Percentiles rank a stretch among this genome's conserved stretches.
phyloP scores from a whole-genome alignment of 1,140 invertebrate genomes.

The Gryllus bimaculatus region DNA sequence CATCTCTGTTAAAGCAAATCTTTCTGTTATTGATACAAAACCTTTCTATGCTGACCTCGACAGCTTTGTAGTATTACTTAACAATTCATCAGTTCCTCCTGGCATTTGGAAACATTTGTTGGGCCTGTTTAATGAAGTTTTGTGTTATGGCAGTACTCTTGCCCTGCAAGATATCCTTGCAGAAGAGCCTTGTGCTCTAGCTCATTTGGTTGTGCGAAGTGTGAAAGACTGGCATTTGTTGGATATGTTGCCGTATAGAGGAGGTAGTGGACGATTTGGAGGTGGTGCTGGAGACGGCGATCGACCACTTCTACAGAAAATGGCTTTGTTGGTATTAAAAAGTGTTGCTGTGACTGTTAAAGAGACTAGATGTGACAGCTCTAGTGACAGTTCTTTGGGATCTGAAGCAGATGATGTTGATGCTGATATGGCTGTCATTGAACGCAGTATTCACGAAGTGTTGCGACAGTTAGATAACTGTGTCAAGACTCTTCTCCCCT shows the following conservation, averaged over 20 bases:
- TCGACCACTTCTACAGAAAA: slow-evolving; percentile 65
- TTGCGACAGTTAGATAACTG: slow-evolving; percentile 70
- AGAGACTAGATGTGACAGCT: slow-evolving; percentile 75
- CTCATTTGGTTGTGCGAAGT: slow-evolving; percentile 71
- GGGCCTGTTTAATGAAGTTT: slow-evolving; percentile 74
- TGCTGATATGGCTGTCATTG: slow-evolving; percentile 79
- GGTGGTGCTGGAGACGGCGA: slow-evolving; percentile 45
- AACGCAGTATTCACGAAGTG: slow-evolving; percentile 73
- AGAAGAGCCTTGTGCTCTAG: slow-evolving; percentile 76
- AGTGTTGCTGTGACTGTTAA: slow-evolving; percentile 83
- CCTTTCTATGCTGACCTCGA: slow-evolving; percentile 78
- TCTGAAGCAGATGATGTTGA: slow-evolving; percentile 76
- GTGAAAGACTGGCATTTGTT: slow-evolving; percentile 74
- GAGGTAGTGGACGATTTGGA: slow-evolving; percentile 42
- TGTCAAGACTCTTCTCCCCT: slow-evolving; percentile 69
- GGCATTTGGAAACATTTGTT: slow-evolving; percentile 75
- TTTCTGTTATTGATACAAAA: slow-evolving; percentile 79
- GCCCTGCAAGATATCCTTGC: slow-evolving; percentile 75
- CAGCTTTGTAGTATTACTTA: slow-evolving; percentile 63
- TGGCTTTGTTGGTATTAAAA: slow-evolving; percentile 74
- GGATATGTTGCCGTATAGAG: slow-evolving; percentile 51
- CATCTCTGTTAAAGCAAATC: slow-evolving; percentile 83
- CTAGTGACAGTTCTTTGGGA: slow-evolving; percentile 57
- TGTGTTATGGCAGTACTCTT: slow-evolving; percentile 81
- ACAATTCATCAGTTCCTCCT: slow-evolving; percentile 58